Evolutionary conservation across 2,888 invertebrate genomes (phyloP), one percentile per base, ranked within the genome.

Genomic region (Horisme vitalbata): DNA sequence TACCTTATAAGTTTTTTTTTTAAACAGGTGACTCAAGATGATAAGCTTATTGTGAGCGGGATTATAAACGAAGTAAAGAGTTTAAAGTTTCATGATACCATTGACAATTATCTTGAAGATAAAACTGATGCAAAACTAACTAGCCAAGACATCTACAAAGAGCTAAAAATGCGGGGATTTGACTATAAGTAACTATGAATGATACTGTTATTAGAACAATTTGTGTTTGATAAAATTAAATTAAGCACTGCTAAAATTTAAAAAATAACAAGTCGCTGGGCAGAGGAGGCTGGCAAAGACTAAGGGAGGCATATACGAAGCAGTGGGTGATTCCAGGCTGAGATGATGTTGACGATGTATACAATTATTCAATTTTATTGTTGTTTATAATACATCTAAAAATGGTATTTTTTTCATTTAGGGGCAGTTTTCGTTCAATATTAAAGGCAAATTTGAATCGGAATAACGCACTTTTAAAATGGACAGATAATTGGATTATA

Each of bases 401-500:
- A n/a, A n/a, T 18, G 4, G 4, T 5, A 5, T 6, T 5, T 18
- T 18, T 5, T 18, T 18, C 6, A 5, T 5, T 18, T 18, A 59
- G 57, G 4, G 46, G 28, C 11, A n/a, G 5, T 1, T 51, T 55
- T 14, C 48, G 44, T 28, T 43, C 52, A 14, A 51, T 61, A 27
- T 32, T 41, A 3, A 50, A 54, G 10, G 20, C 52, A n/a, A 57
- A 57, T 34, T 30, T 48, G 4, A 15, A 50, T 14, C n/a, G 37
- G 9, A 46, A 47, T 4, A 55, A 34, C 15, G 61, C 54, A 9
- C 37, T 45, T 8, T 30, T 63, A 11, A 45, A 54, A 44, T 55
- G 59, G 54, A 48, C 30, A 7, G 45, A 54, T 6, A 24, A 57
- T 10, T 61, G 61, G 63, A 28, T 57, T 1, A 12, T 41, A 9